Conservation (phyloP, 2,888 invertebrate genomes). For the Aspidiotus destructor region DNA sequence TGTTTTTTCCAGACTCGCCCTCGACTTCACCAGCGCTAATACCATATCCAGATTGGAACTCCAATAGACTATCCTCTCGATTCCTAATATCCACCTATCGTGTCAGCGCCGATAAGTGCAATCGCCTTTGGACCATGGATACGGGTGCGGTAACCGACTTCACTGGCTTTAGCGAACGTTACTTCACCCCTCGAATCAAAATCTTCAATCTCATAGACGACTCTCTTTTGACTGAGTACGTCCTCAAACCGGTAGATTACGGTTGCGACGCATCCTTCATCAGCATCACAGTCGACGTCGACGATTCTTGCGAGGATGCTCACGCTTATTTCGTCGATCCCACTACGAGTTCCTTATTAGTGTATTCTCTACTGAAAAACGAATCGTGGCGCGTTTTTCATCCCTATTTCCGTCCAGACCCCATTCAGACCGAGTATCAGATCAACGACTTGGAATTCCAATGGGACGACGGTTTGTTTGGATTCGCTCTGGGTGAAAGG, state of each 20-base stretch:
- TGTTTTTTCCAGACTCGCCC: constrained; percentile 21
- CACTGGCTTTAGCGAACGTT: constrained; percentile 18
- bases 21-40: constrained; percentile 60
- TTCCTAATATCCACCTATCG: constrained; percentile 65
- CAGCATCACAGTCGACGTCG: constrained; percentile 71
- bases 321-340: constrained; percentile 67
- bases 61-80: constrained; percentile 62
- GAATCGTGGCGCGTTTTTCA: constrained; percentile 71
- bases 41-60: constrained; percentile 67
- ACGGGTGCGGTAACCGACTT: constrained; percentile 60
- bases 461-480: constrained; percentile 77
- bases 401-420: constrained; percentile 72
- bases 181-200: constrained; percentile 45
- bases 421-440: constrained; percentile 45
- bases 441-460: constrained; percentile 61
- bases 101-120: constrained; percentile 66
- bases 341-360: constrained; percentile 46
- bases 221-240: constrained; percentile 50
- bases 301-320: constrained; percentile 60
- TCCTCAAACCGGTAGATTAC: constrained; percentile 29
- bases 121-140: constrained; percentile 73
- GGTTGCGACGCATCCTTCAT: constrained; percentile 63
- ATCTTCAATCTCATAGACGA: constrained; percentile 67
- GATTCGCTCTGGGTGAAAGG: constrained; percentile 60
- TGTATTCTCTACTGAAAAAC: constrained; percentile 66